A percentile compares a stretch with the other conserved stretches of the same genome.
Evolutionary conservation across 2,888 invertebrate genomes (phyloP).

Genomic region (Mactromeris polynyma): DNA sequence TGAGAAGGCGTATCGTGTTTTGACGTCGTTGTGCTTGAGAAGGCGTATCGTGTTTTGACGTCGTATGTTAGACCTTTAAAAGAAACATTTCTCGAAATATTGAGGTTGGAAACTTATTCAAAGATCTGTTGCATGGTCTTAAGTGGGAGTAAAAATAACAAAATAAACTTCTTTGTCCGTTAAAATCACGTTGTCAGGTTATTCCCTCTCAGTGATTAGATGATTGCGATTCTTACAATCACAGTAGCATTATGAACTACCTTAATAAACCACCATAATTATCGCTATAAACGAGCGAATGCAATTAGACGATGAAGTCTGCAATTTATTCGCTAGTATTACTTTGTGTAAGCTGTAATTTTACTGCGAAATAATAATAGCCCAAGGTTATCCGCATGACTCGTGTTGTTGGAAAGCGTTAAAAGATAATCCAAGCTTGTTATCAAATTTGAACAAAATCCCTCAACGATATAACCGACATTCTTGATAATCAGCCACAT

Average conservation of each 20-base stretch:
- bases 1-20: no score
- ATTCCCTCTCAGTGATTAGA: no score
- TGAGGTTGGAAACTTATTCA: no score
- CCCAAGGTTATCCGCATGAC: not conserved
- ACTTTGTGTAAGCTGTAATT: not conserved
- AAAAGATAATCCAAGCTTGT: not conserved
- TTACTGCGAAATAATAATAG: not conserved
- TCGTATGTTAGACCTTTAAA: no score
- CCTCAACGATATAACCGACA: not conserved
- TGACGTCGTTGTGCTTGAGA: no score
- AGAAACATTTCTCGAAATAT: no score
- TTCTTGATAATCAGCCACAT: not conserved
- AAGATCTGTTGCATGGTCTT: no score
- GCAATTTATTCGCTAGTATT: not conserved
- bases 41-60: no score
- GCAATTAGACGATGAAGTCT: not conserved
- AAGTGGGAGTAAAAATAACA: no score
- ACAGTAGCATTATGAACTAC: not conserved
- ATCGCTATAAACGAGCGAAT: not conserved
- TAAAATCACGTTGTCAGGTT: no score
- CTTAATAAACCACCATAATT: not conserved
- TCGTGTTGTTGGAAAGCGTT: not conserved
- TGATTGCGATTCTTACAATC: not conserved
- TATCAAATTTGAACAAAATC: slow-evolving; percentile 10
- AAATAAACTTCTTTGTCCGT: no score